Percentiles rank a stretch among this genome's conserved stretches.
phyloP scores from a whole-genome alignment of 2,113 vertebrate species.

The Aegithalos caudatus region DNA sequence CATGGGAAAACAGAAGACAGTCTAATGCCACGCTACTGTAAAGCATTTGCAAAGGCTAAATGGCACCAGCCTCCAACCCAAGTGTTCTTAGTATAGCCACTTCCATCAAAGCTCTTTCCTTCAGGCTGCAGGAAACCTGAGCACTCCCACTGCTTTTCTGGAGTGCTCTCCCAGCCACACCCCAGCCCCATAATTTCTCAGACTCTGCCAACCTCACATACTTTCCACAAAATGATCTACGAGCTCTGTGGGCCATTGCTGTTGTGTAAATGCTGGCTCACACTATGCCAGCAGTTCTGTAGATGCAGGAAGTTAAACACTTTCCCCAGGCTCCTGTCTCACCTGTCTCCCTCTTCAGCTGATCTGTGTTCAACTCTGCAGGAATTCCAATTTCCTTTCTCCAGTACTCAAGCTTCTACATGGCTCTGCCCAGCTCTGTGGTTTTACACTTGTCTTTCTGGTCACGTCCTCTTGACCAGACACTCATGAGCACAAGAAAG shows the following conservation, averaged over 20 bases:
- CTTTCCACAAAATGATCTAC: neutral
- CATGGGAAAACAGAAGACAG: neutral
- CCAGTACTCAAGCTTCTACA: neutral
- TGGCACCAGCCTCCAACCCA: neutral
- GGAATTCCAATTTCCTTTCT: neutral
- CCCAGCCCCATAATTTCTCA: neutral
- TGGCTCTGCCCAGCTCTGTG: neutral
- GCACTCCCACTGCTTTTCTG: neutral
- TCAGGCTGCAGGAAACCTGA: neutral
- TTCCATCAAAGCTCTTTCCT: neutral
- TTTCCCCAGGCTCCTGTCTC: neutral
- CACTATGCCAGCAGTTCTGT: neutral
- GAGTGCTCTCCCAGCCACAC: neutral
- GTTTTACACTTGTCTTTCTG: neutral
- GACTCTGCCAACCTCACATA: neutral
- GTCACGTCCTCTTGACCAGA: neutral
- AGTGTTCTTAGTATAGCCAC: neutral
- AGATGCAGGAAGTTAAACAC: neutral
- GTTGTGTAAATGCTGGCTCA: neutral
- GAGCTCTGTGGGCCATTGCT: neutral
- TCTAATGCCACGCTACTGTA: rapidly evolving
- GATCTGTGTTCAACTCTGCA: neutral
- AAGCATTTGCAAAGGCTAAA: neutral
- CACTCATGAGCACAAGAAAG: neutral
- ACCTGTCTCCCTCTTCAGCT: neutral